A percentile compares a stretch with the other conserved stretches of the same genome.
These are phyloP conservation scores for Acipenser oxyrinchus DNA, from an alignment of 2,797 vertebrate species.

Conservation along the genomic window DNA sequence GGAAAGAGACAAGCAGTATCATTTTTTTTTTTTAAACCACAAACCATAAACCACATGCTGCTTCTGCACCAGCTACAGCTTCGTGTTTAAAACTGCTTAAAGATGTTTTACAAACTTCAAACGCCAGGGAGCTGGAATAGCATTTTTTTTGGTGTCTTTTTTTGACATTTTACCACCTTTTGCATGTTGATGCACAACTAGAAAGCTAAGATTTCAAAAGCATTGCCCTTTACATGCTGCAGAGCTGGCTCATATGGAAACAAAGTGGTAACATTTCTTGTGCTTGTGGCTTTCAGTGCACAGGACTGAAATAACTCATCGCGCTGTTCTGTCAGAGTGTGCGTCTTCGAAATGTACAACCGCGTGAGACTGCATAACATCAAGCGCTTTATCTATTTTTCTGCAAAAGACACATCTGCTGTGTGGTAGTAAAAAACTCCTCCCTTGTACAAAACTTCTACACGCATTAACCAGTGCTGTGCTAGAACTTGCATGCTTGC, in stretches of 20 bases:
- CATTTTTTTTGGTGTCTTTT: conserved; percentile 22
- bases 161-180: conserved; percentile 18
- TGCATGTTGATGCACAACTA: conserved; percentile 28
- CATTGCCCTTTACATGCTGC: conserved; percentile 29
- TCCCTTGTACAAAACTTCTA: too few relatives aligned
- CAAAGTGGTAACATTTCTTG: conserved; percentile 42
- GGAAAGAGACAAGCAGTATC: conserved; percentile 59
- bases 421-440: not conserved
- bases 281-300: conserved; percentile 44
- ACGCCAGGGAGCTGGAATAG: conserved; percentile 25
- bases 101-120: conserved; percentile 24
- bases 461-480: too few relatives aligned
- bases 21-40: conserved; percentile 40
- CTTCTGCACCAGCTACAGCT: conserved; percentile 33
- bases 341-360: conserved; percentile 37
- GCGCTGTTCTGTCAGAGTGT: conserved; percentile 39
- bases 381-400: conserved; percentile 21
- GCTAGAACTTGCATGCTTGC: too few relatives aligned
- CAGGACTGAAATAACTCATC: conserved; percentile 48
- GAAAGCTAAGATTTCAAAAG: conserved; percentile 22
- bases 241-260: conserved; percentile 47
- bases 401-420: not conserved
- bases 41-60: conserved; percentile 69
- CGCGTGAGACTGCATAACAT: conserved; percentile 45
- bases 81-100: conserved; percentile 38